Evolutionary conservation across 2,113 vertebrate species (phyloP).

Genomic region (Scalopus aquaticus): DNA sequence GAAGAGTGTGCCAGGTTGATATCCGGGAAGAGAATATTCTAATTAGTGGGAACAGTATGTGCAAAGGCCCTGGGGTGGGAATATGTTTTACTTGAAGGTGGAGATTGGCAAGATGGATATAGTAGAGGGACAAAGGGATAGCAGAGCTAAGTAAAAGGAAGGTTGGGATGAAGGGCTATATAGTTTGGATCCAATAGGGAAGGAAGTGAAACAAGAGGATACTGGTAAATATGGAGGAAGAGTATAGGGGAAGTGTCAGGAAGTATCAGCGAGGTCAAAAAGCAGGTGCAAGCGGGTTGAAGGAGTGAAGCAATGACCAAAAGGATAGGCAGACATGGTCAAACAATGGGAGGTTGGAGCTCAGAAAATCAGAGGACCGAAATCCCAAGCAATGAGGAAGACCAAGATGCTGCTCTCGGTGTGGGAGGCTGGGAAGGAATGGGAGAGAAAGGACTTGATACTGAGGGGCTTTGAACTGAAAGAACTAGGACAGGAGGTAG

Average conservation of each 20-base stretch:
- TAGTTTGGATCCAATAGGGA: not conserved
- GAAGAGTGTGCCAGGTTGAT: not conserved
- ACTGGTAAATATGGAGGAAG: not conserved
- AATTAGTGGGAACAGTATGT: not conserved
- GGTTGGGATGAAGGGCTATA: not conserved
- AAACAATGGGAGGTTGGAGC: not conserved
- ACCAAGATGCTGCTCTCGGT: not conserved
- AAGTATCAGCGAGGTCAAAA: not conserved
- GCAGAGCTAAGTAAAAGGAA: conserved; percentile 11
- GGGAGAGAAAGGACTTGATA: not conserved
- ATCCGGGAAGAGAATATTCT: not conserved
- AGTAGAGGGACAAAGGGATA: not conserved
- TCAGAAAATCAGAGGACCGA: not conserved
- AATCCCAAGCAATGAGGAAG: not conserved
- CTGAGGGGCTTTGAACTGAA: not conserved
- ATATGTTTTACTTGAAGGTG: not conserved
- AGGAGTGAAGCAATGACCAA: not conserved
- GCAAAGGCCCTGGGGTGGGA: not conserved
- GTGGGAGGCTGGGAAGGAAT: not conserved
- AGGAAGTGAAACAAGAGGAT: not conserved
- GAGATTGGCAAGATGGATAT: not conserved
- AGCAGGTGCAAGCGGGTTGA: not conserved
- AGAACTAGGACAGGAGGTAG: not conserved
- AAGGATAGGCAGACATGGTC: not conserved
- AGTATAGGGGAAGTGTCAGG: not conserved